Evolutionary conservation across 35 echinoderm and acorn worm species (phyloP).

Genomic region (Chiridota heheva): DNA sequence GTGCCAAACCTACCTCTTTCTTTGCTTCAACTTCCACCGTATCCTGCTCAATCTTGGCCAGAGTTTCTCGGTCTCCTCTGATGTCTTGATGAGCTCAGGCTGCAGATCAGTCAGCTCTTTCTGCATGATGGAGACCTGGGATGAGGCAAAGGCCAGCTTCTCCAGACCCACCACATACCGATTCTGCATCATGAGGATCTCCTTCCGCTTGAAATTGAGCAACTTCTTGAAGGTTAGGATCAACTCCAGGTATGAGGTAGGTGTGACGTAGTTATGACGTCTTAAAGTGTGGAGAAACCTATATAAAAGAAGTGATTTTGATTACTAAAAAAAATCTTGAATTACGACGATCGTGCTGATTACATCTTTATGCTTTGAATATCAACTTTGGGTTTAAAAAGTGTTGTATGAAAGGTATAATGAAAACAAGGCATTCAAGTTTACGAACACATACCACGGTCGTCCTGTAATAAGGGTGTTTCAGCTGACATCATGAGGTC

Average conservation of each 20-base stretch:
- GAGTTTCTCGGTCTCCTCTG: conserved; percentile 87
- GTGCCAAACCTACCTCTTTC: conserved; percentile 90
- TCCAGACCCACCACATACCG: conserved; percentile 88
- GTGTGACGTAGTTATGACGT: conserved; percentile 95
- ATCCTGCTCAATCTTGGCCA: conserved; percentile 96
- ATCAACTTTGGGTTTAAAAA: no score
- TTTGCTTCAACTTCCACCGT: conserved; percentile 96
- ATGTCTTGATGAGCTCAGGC: conserved; percentile 98
- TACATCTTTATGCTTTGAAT: no score
- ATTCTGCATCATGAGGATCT: conserved; percentile 83
- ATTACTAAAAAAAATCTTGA: no score
- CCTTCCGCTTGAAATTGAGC: conserved; percentile 66
- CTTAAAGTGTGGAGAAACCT: conserved; percentile 81
- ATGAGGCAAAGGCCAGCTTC: conserved; percentile 92
- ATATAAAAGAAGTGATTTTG: no score
- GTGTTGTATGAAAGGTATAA: no score
- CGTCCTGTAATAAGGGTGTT: no score
- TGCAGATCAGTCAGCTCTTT: conserved; percentile 89
- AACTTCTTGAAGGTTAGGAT: conserved; percentile 97
- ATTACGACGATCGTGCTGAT: no score
- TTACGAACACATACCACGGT: no score
- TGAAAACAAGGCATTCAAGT: no score
- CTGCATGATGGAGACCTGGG: conserved; percentile 94
- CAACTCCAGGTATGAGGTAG: conserved; percentile 90
- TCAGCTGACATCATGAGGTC: no score